phyloP scores from a whole-genome alignment of 1,140 invertebrate genomes.

The Macrosteles quadrilineatus region DNA sequence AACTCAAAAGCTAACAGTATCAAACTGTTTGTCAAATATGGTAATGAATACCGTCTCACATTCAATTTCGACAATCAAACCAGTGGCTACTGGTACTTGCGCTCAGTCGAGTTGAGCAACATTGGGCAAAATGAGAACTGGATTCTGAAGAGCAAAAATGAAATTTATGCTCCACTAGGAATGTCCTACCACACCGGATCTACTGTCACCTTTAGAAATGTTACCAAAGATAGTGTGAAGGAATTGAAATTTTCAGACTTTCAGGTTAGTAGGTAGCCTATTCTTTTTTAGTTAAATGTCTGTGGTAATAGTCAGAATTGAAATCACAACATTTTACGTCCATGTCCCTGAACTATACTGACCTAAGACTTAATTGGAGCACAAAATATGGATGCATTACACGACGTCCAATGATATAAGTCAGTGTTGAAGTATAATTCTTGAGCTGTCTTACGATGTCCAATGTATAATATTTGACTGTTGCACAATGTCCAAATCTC shows the following conservation, averaged over 20 bases:
- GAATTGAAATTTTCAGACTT: background rate
- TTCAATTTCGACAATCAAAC: slow-evolving; percentile 16
- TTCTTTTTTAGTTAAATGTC: no score
- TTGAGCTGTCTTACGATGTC: no score
- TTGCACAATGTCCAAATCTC: no score
- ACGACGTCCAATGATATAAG: no score
- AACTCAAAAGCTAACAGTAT: background rate
- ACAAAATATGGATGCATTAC: no score
- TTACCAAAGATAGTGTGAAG: background rate
- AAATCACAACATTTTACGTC: no score
- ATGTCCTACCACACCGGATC: background rate
- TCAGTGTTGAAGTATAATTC: no score
- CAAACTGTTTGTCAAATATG: background rate
- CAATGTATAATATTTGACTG: no score
- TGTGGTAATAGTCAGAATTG: no score
- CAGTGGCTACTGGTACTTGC: background rate
- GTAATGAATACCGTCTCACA: background rate
- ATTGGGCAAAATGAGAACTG: no score
- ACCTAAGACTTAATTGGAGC: no score
- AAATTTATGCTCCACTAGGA: background rate
- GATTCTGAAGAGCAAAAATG: background rate
- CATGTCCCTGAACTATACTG: no score
- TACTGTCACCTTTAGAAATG: background rate
- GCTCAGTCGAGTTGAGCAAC: background rate
- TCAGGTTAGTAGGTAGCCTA: background rate